Base-by-base conservation (phyloP, 2,797 vertebrate species). In the Dendrocincla fuliginosa region DNA sequence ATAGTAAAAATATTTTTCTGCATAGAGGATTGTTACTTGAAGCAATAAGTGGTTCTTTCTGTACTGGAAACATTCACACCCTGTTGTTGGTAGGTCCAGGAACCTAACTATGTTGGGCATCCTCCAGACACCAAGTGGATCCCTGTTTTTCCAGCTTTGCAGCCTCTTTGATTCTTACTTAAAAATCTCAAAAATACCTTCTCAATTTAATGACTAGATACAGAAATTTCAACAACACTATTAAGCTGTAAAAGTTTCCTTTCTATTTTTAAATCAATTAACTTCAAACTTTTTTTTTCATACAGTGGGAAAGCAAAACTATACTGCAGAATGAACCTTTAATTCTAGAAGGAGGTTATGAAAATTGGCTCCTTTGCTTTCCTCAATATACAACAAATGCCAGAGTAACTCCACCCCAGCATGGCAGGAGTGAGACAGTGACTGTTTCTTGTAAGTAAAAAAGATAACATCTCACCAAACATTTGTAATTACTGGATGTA, bases 361-460 rank as follows among this genome's bases (percentile, higher is more conserved):
- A 99, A 90, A 99, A 98, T 97, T 99, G 99, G 99, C 98, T 99
- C 60, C 97, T 99, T 89, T 99, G 98, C 97, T 99, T 99, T 95
- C 99, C 99, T 6, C 99, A 99, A 96, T 99, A 98, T 92, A 99
- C 99, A 74, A 99, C 98, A 95, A 99, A 99, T 50, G 98, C 99
- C 90, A 99, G 98, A 98, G 98, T 99, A 87, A 98, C 93, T 63
- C 98, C 98, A 32, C 99, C 99, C 1, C 97, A 98, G 84, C 98
- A 98, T 70, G 97, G 96, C 81, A 95, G 95, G 89, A 96, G 86
- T 80, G 98, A 96, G 98, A 96, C 97, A 33, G 82, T 99, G 78
- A 98, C 99, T 89, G 98, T 98, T 87, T 98, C 98, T 90, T 97
- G 99, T 99, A 98, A 99, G 99, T 99, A 96, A 90, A 88, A 87